phyloP scores from a whole-genome alignment of 2,888 invertebrate genomes.

The Cheilosia urbana region DNA sequence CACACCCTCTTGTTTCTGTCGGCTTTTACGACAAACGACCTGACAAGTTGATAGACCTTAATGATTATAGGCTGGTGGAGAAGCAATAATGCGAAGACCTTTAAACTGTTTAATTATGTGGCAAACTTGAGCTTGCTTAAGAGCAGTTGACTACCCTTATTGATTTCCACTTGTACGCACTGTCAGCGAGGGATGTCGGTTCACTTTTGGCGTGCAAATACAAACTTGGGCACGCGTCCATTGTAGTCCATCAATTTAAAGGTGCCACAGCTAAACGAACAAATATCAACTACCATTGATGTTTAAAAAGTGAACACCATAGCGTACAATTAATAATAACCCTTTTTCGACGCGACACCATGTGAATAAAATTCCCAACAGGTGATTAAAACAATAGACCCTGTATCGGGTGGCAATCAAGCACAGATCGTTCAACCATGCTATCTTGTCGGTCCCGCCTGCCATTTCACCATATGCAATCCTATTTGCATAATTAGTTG shows the following conservation, averaged over 20 bases:
- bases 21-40: constrained; percentile 51
- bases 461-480: constrained; percentile 5
- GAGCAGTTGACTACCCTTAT: constrained; percentile 36
- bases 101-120: constrained; percentile 72
- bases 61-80: constrained; percentile 60
- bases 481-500: constrained; percentile 48
- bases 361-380: constrained; percentile 27
- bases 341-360: neutral
- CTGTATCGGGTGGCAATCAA: neutral
- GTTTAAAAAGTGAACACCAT: neutral
- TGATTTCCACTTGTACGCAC: constrained; percentile 30
- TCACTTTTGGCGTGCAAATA: neutral
- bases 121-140: constrained; percentile 50
- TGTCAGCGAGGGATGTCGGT: neutral
- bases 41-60: constrained; percentile 69
- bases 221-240: neutral
- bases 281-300: too few species aligned
- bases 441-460: constrained; percentile 2
- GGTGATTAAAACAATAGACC: constrained; percentile 35
- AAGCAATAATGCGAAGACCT: constrained; percentile 52
- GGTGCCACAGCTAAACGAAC: neutral
- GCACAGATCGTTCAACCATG: constrained; percentile 2
- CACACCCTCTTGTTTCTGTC: constrained; percentile 24
- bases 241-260: neutral
- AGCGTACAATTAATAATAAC: constrained; percentile 6